These are phyloP conservation scores for Plagiodera versicolora DNA, from an alignment of 2,888 invertebrate genomes.

Conservation along the genomic window DNA sequence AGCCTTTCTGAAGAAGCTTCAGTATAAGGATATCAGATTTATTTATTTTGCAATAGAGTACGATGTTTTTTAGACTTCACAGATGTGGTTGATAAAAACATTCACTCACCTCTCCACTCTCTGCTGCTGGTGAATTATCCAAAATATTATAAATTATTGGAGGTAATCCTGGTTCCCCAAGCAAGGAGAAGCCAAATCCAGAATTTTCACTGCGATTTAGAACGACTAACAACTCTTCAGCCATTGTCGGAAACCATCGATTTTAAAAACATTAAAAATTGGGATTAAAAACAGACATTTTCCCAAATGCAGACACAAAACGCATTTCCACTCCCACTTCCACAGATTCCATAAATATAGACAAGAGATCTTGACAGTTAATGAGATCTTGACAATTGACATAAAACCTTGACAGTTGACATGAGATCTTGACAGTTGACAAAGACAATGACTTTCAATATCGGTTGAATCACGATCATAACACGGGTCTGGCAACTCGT, in stretches of 20 bases:
- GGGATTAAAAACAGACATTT: constrained; percentile 37
- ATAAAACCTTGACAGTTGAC: background rate
- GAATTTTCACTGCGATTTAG: constrained; percentile 84
- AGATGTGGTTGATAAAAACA: constrained; percentile 5
- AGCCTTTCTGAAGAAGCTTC: no score
- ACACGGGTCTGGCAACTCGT: no score
- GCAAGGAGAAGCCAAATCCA: constrained; percentile 88
- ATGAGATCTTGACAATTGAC: background rate
- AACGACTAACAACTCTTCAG: constrained; percentile 88
- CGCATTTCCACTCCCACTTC: constrained; percentile 1
- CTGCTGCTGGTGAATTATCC: constrained; percentile 90
- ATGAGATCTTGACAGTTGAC: no score
- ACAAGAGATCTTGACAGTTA: background rate
- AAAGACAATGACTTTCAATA: no score
- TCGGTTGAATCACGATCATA: no score
- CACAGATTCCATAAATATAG: background rate
- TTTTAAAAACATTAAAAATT: constrained; percentile 36
- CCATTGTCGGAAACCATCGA: constrained; percentile 63
- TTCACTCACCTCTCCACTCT: constrained; percentile 79
- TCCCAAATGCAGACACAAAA: constrained; percentile 1
- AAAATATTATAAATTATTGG: constrained; percentile 92
- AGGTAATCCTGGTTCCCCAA: constrained; percentile 88
- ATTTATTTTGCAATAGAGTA: constrained; percentile 28
- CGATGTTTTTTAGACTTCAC: no score
- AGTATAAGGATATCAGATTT: background rate